phyloP scores from a whole-genome alignment of 2,888 invertebrate species.

The Therioaphis trifolii region DNA sequence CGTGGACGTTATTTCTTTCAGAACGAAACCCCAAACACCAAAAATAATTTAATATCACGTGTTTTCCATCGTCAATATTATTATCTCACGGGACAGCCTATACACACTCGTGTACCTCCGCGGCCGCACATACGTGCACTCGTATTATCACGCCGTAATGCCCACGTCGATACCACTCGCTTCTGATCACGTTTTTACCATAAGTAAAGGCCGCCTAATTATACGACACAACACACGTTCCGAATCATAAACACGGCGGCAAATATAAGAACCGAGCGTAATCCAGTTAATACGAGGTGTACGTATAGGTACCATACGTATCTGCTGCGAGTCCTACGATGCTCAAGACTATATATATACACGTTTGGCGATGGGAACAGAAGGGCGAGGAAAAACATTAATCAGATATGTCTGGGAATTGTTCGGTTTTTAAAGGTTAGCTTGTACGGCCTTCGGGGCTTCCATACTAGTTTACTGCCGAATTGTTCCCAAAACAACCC shows the following conservation, averaged over 20 bases:
- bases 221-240: conserved; percentile 31
- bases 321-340: neutral
- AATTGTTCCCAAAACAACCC: conserved; percentile 41
- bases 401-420: conserved; percentile 48
- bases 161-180: neutral
- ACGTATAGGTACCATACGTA: too few relatives aligned
- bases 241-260: conserved; percentile 34
- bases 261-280: conserved; percentile 6
- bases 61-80: conserved; percentile 34
- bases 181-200: conserved; percentile 52
- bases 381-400: conserved; percentile 21
- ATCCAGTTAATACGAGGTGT: conserved; percentile 37
- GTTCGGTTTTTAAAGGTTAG: conserved; percentile 58
- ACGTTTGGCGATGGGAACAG: neutral
- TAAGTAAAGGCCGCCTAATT: conserved; percentile 14
- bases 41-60: conserved; percentile 48
- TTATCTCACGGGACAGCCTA: conserved; percentile 4
- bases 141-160: neutral
- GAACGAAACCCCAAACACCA: conserved; percentile 38
- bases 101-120: neutral
- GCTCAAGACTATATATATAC: neutral
- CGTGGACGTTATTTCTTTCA: conserved; percentile 24
- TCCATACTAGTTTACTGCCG: conserved; percentile 49
- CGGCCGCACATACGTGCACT: neutral
- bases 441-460: conserved; percentile 41